Percentiles rank a stretch among this genome's conserved stretches.
phyloP scores from a whole-genome alignment of 2,113 vertebrate species.

The Mellivora capensis region DNA sequence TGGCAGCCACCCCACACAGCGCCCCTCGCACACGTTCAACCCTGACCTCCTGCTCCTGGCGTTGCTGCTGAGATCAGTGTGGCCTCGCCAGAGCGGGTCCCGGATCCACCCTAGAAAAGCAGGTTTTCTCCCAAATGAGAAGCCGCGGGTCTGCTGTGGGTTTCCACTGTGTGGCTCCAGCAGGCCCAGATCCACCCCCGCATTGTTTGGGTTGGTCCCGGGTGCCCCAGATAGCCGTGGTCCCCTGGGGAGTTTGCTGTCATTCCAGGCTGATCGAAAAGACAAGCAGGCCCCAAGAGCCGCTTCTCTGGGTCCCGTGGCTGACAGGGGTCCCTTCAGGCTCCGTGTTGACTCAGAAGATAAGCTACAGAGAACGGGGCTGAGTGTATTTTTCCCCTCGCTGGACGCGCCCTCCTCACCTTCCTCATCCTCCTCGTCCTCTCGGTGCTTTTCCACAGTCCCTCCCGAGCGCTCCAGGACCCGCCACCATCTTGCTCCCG shows the following conservation, averaged over 20 bases:
- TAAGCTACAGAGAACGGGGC: too few species aligned
- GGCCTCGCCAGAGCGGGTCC: background rate
- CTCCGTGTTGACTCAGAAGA: background rate
- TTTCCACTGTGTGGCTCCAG: fast-evolving
- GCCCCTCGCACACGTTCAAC: fast-evolving
- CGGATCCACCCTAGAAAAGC: background rate
- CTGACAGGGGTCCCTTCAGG: background rate
- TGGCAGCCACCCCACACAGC: fast-evolving
- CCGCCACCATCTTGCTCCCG: background rate
- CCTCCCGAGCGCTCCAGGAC: background rate
- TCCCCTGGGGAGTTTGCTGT: background rate
- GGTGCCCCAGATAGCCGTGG: too few species aligned
- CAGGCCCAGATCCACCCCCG: fast-evolving
- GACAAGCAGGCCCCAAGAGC: background rate
- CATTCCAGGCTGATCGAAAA: too few species aligned
- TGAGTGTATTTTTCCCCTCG: fast-evolving
- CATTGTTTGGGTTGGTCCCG: background rate
- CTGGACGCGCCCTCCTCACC: background rate
- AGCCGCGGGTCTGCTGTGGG: fast-evolving
- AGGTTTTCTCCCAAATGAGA: background rate
- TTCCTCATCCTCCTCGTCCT: background rate
- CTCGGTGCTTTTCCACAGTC: fast-evolving
- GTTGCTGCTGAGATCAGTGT: background rate
- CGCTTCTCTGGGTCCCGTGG: background rate
- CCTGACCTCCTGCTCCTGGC: fast-evolving